Base-by-base conservation (phyloP, 64 coral and sea anemone species). In the Stichodactyla helianthus region DNA sequence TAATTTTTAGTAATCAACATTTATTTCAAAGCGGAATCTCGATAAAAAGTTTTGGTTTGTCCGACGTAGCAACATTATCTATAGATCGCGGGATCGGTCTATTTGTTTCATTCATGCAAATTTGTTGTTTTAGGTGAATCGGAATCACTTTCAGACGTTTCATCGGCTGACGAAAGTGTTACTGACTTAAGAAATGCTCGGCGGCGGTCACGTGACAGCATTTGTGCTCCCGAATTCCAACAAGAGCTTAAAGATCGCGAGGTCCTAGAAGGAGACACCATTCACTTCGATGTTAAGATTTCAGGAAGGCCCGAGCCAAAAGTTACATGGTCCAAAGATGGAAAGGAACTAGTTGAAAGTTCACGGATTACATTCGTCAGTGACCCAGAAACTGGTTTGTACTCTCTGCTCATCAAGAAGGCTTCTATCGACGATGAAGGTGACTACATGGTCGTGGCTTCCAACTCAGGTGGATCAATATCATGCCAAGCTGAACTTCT, bases 271-370 rank as follows among this genome's bases (percentile, higher is more conserved):
- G 97, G 93, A 10, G 90, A 94, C 17, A 92, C 90, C 6, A 86
- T 94, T n/a, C 85, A 89, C 54, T 85, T 99, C 56, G 93, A 94
- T 56, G 80, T 94, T 53, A 89, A 88, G 54, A 77, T 90, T n/a
- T 52, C 82, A 50, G 97, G 97, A 23, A 87, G 58, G 74, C 93
- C 97, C 12, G 89, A 95, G 90, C 97, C 97, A 19, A 87, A 93
- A 86, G 86, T 99, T 53, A 84, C 86, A 57, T 99, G 97, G 97
- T 94, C 89, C 51, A 99, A 86, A 70, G 82, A 90, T 82, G 97
- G 93, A 18, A 89, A 94, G 44, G 79, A 85, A 1, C 56, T 99
- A 20, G 86, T 86, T 63, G 91, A 95, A 85, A 91, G 90, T 61
- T 63, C 87, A 5, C 90, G 93, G 82, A 71, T 99, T 64, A 95